Conservation (phyloP, 2,113 vertebrate genomes). For the Amphilophus citrinellus region DNA sequence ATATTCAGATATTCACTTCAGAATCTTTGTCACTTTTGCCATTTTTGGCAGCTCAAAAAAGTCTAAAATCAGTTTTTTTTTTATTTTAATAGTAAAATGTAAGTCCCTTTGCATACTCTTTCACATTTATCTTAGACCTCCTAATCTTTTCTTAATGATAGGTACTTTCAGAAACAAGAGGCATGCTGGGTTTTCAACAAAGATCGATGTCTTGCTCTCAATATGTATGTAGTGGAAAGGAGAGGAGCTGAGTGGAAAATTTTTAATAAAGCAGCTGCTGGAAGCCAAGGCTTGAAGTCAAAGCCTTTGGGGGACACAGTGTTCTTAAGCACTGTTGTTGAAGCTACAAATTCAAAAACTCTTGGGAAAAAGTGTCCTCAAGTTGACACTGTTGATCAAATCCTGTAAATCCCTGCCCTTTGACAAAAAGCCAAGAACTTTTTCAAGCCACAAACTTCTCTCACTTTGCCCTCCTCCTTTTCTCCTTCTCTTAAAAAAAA, state of each 20-base stretch:
- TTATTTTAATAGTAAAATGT: neutral
- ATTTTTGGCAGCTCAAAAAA: neutral
- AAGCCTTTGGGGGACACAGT: conserved; percentile 42
- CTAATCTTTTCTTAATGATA: conserved; percentile 33
- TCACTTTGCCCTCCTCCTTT: conserved; percentile 4
- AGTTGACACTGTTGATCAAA: conserved; percentile 64
- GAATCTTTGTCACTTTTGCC: neutral
- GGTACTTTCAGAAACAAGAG: conserved; percentile 25
- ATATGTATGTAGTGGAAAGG: conserved; percentile 28
- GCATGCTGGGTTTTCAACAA: conserved; percentile 22
- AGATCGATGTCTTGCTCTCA: conserved; percentile 37
- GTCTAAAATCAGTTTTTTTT: conserved; percentile 3
- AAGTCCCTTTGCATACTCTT: neutral
- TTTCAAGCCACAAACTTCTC: conserved; percentile 60
- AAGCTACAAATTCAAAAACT: conserved; percentile 50
- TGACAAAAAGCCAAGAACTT: conserved; percentile 63
- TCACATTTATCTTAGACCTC: conserved; percentile 22
- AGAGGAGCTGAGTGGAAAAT: conserved; percentile 28
- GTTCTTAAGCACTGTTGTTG: conserved; percentile 52
- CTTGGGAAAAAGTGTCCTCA: conserved; percentile 63
- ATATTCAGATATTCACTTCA: neutral
- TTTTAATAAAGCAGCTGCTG: conserved; percentile 48
- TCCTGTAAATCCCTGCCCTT: conserved; percentile 64
- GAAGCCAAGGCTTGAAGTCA: conserved; percentile 55
- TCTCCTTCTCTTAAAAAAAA: conserved; percentile 22